Base-by-base conservation (phyloP, 2,888 invertebrate species). In the Ennomos fuscantarius region DNA sequence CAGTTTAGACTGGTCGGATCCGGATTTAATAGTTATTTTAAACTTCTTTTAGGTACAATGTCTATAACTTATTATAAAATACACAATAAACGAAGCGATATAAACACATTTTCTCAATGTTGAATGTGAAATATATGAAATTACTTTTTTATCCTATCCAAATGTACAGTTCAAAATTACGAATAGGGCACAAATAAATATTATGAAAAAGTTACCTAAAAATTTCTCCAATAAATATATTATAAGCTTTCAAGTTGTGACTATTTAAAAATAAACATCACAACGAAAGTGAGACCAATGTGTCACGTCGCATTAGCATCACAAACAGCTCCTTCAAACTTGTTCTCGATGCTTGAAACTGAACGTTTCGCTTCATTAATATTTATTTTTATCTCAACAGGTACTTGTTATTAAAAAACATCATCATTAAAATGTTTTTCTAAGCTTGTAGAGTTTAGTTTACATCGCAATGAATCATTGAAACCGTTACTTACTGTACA, bases 231-330 rank as follows among this genome's bases (percentile, higher is more conserved):
- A 24, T 24, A 24, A 24, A 24, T 6, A 24, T 5, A 6, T 3
- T 24, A 24, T 24, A 24, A 24, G 24, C 24, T 24, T 6, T 6
- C 24, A 24, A 24, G 24, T 24, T 24, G 3, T 24, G 24, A 24
- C 24, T 24, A 24, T 24, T 24, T 56, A 53, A 60, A 65, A 63
- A 63, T 60, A 75, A 67, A 67, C 58, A 59, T 66, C 65, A 68
- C 62, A 74, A 72, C 62, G 81, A 81, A 82, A 83, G 81, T 74
- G 78, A 82, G 70, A 78, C 68, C 69, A 69, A 69, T 69, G 67
- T 74, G 75, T 78, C 76, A 72, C 68, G 69, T 62, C 61, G 62
- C 64, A 82, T 82, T 81, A 76, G 69, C 69, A 70, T 74, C 60
- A 70, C 72, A 76, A 78, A 78, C 66, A 63, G 60, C 54, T 55